Base-by-base conservation (phyloP, 2,888 invertebrate genomes). In the Pilophorus perplexus region DNA sequence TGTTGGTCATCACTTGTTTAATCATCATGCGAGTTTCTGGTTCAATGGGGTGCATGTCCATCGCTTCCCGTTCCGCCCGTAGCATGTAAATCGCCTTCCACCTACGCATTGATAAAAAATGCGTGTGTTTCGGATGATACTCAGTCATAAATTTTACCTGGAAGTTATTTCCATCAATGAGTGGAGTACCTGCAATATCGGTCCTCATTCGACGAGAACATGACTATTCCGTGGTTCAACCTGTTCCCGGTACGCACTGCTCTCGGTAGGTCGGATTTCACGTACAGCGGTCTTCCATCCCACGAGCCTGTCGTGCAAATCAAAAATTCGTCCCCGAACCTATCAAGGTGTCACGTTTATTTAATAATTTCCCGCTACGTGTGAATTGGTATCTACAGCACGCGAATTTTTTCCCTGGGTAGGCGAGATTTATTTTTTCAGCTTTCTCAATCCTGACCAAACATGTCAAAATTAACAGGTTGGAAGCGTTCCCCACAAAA, bases 61-160 rank as follows among this genome's bases (percentile, higher is more conserved):
- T 37, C 55, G 66, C 70, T 57, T 62, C 69, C 38, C 50, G 50
- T 27, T 50, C 40, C 59, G 70, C 57, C 33, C 69, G 67, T 67
- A 69, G 42, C 48, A 70, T 68, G 69, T 69, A 71, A 70, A 67
- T 67, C 64, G 52, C 38, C 40, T 65, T 54, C 60, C 57, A 42
- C 48, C 57, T 46, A 48, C 5, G 14, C 2, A 37, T 3, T 4
- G 2, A 37, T n/a, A 3, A 37, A 37, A 2, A 37, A 37, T 37
- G 4, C n/a, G 6, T n/a, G 12, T 38, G 6, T 6, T 33, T 12
- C 6, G 12, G 33, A 8, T 33, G 33, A 33, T 33, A 33, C 12
- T 33, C 33, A n/a, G 14, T 38, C 38, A 38, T 2, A 38, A 38
- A 38, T 38, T 38, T 2, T 33, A 33, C 33, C 33, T 10, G 33